These are phyloP conservation scores for Caenorhabditis afra DNA, from an alignment of 2,888 invertebrate species.

Conservation along the genomic window DNA sequence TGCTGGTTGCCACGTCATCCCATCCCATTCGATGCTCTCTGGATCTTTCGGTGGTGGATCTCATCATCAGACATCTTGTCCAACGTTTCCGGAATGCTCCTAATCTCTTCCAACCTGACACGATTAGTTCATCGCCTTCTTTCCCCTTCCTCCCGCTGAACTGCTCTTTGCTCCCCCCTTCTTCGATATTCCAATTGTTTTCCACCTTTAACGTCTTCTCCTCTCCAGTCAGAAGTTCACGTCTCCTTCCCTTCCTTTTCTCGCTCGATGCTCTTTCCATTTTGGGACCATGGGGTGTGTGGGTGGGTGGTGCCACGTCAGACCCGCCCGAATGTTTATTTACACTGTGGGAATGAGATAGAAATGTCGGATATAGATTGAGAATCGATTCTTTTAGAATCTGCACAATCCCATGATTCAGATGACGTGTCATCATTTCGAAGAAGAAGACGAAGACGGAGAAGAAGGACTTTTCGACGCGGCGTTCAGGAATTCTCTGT, in stretches of 20 bases:
- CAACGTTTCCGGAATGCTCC: conserved; percentile 1
- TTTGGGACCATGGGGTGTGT: too few relatives aligned
- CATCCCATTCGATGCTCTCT: too few relatives aligned
- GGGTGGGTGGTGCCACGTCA: too few relatives aligned
- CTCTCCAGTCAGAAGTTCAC: background rate
- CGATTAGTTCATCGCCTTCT: conserved; percentile 10
- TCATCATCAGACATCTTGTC: background rate
- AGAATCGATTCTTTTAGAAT: too few relatives aligned
- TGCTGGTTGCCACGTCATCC: conserved; percentile 15
- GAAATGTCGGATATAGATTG: too few relatives aligned
- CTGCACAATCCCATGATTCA: too few relatives aligned
- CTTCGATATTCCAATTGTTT: conserved; percentile 23
- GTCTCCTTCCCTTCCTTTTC: conserved; percentile 13
- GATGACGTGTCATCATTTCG: background rate
- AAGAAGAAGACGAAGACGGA: background rate
- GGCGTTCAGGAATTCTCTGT: background rate
- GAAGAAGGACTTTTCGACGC: background rate
- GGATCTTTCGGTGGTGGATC: too few relatives aligned
- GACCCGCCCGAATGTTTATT: too few relatives aligned
- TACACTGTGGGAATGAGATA: too few relatives aligned
- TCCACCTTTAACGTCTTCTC: background rate
- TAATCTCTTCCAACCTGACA: conserved; percentile 6
- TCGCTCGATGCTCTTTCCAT: too few relatives aligned
- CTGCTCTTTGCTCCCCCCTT: conserved; percentile 16
- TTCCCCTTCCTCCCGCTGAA: background rate